Evolutionary conservation across 2,797 vertebrate genomes (phyloP), one percentile per base, ranked within the genome.

Genomic region (Acanthornis magna): DNA sequence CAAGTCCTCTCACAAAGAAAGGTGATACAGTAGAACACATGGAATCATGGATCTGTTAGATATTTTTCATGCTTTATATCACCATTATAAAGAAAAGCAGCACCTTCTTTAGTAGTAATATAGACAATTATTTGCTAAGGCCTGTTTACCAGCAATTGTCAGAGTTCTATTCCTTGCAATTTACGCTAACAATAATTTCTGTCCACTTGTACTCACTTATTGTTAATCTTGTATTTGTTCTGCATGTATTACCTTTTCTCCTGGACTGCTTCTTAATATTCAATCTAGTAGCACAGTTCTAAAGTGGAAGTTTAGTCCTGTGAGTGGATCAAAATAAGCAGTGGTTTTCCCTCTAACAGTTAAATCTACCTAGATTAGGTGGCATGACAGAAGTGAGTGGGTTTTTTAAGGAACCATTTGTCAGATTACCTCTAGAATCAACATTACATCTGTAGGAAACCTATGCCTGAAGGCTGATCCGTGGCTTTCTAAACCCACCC

Each of bases 401-500:
- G 19, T 2, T 36, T 81, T 76, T 84, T 70, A 57, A 79, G 54
- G 30, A 95, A 82, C 16, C 66, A 58, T 74, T 92, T 89, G 61
- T 85, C 84, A 93, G 55, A 45, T 92, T 88, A 85, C 61, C 65
- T 92, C 78, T 38, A 61, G 55, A 95, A 91, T 86, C 88, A 93
- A 65, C 66, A 76, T 53, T 79, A 93, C 63, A 88, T 87, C 74
- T 94, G 85, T 71, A 96, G 63, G 27, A 92, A 72, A 92, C 40
- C 51, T 27, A 45, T 40, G 76, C 89, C 88, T 86, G 57, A 83
- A 93, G 92, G 85, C 71, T 91, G 60, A 93, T 90, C 32, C 0
- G 2, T 27, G 67, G 85, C n/a, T 91, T 94, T 88, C 85, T 60
- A 95, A 96, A 89, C 85, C 84, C 71, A 95, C 85, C 85, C 82